Percentiles rank a stretch among this genome's conserved stretches.
phyloP scores from a whole-genome alignment of 1,140 invertebrate genomes.

The Leptinotarsa lineolata region DNA sequence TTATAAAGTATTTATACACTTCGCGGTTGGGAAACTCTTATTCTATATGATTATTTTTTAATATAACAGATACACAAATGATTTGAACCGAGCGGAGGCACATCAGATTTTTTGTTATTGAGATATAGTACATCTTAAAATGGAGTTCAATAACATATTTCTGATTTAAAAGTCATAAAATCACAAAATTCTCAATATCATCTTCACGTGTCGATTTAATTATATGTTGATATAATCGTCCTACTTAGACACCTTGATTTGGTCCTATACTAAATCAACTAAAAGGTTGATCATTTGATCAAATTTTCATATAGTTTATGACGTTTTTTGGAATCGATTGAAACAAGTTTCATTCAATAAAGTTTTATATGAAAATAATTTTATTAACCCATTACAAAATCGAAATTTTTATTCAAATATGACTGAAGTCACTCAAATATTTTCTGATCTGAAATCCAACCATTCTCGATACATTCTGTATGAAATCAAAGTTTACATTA shows the following conservation, averaged over 20 bases:
- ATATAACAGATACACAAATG: too few species aligned
- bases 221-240: neutral
- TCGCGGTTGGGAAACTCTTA: too few species aligned
- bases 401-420: slow-evolving; percentile 39
- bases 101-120: too few species aligned
- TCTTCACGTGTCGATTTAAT: neutral
- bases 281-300: neutral
- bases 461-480: slow-evolving; percentile 68
- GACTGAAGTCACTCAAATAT: slow-evolving; percentile 73
- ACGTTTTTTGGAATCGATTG: neutral
- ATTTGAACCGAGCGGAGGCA: too few species aligned
- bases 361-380: neutral
- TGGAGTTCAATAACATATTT: too few species aligned
- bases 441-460: slow-evolving; percentile 74
- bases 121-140: too few species aligned
- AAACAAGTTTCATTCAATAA: neutral
- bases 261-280: neutral
- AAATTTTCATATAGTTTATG: neutral
- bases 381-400: neutral
- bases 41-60: too few species aligned
- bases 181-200: too few species aligned
- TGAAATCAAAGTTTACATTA: slow-evolving; percentile 72
- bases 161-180: too few species aligned
- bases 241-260: neutral
- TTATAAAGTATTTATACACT: too few species aligned